Conservation (phyloP, 2,888 invertebrate genomes). For the Lobophora halterata region DNA sequence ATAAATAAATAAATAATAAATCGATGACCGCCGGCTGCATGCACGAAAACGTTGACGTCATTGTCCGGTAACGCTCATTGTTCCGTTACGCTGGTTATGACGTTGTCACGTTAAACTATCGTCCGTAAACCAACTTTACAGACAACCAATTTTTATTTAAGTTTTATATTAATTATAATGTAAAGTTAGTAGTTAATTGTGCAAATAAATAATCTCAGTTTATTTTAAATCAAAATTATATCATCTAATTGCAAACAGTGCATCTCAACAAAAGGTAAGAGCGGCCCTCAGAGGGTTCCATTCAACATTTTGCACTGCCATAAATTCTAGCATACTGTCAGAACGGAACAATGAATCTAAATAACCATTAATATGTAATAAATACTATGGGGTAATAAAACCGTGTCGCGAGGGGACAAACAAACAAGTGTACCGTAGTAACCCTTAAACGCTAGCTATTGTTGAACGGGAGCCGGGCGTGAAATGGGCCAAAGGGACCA, state of each 20-base stretch:
- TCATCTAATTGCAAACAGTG: constrained; percentile 63
- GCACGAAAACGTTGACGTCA: no score
- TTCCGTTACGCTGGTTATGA: no score
- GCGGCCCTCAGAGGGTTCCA: constrained; percentile 51
- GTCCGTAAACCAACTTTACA: no score
- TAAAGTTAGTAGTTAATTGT: no score
- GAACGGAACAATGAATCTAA: constrained; percentile 77
- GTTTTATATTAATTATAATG: no score
- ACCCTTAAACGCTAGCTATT: constrained; percentile 67
- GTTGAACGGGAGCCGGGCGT: constrained; percentile 54
- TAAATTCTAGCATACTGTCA: constrained; percentile 79
- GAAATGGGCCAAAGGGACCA: constrained; percentile 41
- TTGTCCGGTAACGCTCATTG: no score
- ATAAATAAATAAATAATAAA: no score
- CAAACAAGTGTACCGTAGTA: constrained; percentile 74
- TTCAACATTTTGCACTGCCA: constrained; percentile 71
- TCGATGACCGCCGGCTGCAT: no score
- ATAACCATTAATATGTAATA: constrained; percentile 82
- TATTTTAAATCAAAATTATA: constrained; percentile 43
- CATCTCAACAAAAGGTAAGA: constrained; percentile 48
- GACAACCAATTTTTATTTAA: no score
- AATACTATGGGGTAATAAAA: constrained; percentile 78
- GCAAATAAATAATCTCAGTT: no score
- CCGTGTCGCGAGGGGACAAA: constrained; percentile 71
- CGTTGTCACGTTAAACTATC: no score